phyloP scores from a whole-genome alignment of 2,113 vertebrate genomes.

The Malaclemys terrapin region DNA sequence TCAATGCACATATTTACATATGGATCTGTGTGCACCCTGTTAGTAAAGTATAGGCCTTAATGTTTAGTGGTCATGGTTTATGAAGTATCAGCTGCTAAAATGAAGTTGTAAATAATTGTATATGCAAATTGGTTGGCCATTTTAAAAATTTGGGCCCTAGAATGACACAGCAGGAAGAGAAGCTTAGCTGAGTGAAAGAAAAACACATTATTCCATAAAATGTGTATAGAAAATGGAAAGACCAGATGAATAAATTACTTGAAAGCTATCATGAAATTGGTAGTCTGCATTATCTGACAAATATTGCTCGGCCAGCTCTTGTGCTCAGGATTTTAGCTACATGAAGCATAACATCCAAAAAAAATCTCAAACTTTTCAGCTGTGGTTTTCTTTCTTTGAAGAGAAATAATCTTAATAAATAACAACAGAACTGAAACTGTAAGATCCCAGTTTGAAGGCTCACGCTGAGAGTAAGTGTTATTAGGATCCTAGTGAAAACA shows the following conservation, averaged over 20 bases:
- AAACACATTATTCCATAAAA: neutral
- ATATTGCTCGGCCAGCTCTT: neutral
- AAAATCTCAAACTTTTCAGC: neutral
- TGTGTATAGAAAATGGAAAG: neutral
- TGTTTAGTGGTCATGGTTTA: neutral
- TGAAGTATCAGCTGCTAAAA: neutral
- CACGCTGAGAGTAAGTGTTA: neutral
- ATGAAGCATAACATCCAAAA: neutral
- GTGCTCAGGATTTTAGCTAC: neutral
- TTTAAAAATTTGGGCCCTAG: neutral
- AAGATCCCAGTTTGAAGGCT: neutral
- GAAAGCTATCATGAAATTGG: neutral
- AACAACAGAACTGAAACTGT: neutral
- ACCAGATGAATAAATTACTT: constrained; percentile 15
- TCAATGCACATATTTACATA: neutral
- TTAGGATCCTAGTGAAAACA: neutral
- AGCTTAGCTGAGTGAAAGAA: neutral
- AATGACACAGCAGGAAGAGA: neutral
- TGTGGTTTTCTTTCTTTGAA: neutral
- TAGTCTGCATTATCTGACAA: neutral
- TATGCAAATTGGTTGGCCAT: neutral
- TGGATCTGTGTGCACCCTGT: neutral
- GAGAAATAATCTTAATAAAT: neutral
- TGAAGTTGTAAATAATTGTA: neutral
- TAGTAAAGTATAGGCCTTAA: neutral